Conservation (phyloP, 1,140 invertebrate species). For the Linepithema humile region DNA sequence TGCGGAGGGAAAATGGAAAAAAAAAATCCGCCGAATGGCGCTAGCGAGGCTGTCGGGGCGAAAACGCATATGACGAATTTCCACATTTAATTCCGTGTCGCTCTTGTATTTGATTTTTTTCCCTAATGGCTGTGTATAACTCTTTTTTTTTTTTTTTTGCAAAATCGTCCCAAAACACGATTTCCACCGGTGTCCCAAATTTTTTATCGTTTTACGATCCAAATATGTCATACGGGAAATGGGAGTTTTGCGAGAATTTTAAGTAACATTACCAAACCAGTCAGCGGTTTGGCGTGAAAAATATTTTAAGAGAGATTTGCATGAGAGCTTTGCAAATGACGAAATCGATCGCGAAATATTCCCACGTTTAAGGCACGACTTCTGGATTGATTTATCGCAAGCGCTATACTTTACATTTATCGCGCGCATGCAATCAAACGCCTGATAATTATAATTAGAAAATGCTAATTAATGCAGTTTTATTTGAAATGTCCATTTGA, state of each 20-base stretch:
- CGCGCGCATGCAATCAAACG: background rate
- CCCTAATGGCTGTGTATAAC: background rate
- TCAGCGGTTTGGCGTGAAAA: constrained; percentile 28
- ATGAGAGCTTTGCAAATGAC: constrained; percentile 15
- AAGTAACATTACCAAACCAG: constrained; percentile 42
- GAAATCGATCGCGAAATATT: background rate
- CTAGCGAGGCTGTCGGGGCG: background rate
- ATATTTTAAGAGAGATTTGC: constrained; percentile 32
- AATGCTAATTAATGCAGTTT: background rate
- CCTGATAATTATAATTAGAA: too few relatives aligned
- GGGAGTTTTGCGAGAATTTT: constrained; percentile 43
- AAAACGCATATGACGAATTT: constrained; percentile 39
- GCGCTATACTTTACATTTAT: background rate
- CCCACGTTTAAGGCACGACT: background rate
- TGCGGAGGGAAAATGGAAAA: background rate
- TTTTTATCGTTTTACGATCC: constrained; percentile 38
- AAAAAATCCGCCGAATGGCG: background rate
- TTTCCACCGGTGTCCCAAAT: background rate
- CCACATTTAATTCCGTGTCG: constrained; percentile 23
- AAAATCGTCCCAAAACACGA: constrained; percentile 42
- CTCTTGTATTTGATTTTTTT: background rate
- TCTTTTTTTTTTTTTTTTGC: constrained; percentile 9
- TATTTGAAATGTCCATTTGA: background rate
- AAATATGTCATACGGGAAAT: constrained; percentile 37
- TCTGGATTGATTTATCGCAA: background rate